Base-by-base conservation (phyloP, 2,888 invertebrate genomes). In the Chirona hameri region DNA sequence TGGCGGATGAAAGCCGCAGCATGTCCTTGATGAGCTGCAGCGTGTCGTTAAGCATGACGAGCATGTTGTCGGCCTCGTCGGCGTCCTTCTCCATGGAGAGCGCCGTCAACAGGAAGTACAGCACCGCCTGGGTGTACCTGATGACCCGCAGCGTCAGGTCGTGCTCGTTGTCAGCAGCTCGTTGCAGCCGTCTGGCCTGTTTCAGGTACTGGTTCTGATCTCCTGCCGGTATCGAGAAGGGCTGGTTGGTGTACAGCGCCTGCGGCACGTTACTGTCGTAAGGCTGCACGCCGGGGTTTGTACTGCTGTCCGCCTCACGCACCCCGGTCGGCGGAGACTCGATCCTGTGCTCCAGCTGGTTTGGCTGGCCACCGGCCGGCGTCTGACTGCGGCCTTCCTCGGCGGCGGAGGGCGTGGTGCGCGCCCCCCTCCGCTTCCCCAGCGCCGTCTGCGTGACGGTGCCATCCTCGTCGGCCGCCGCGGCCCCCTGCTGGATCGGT, bases 11-110 rank as follows among this genome's bases (percentile, higher is more conserved):
- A n/a, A 80, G 55, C 0, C 80, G 80, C 80, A 80, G 48, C 48
- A 80, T 80, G 80, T 80, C 80, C 29, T 80, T 80, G 80, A 80
- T 80, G 27, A 80, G 80, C 21, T 80, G 52, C n/a, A 80, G 80
- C 27, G 80, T 80, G 15, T 80, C 80, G 80, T 55, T 80, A 7
- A 80, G 80, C 80, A 80, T 52, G 27, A 48, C 55, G 15, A 48
- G 48, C 48, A 80, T 55, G 15, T 48, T 48, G n/a, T 52, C 80
- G 52, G 55, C 14, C 27, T 80, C 80, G 29, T 80, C 55, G 4
- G 80, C 24, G 52, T 80, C 80, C 27, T 48, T 80, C 80, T 80
- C 80, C 80, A 80, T 80, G 52, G 80, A 80, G 5, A 80, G 80
- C 52, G 80, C 80, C 15, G 80, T 80, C 27, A 80, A 15, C 80